A percentile compares a stretch with the other conserved stretches of the same genome.
Conservation (phyloP, 2,888 invertebrate species). For the Orthonychiurus folsomi region DNA sequence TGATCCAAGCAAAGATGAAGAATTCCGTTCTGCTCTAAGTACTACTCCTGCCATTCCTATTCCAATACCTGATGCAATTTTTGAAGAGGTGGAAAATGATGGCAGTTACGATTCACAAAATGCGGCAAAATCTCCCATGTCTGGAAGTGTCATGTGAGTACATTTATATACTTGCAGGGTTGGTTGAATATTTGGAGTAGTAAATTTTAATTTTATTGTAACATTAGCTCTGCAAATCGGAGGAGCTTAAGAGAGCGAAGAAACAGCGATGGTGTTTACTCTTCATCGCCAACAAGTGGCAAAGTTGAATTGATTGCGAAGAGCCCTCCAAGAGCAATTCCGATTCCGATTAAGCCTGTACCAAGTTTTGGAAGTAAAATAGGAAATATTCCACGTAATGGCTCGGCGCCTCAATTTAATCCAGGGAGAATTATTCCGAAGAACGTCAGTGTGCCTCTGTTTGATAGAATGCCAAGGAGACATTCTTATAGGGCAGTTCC, state of each 20-base stretch:
- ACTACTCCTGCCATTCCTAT: conserved; percentile 14
- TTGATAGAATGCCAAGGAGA: conserved; percentile 68
- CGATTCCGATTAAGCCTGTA: conserved; percentile 8
- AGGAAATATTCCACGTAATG: conserved; percentile 39
- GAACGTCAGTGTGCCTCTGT: conserved; percentile 79
- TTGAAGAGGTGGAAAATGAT: conserved; percentile 35
- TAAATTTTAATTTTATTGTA: conserved; percentile 7
- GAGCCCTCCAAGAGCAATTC: conserved; percentile 33
- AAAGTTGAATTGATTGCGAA: conserved; percentile 13
- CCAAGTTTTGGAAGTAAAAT: conserved; percentile 17
- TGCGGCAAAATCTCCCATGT: conserved; percentile 5
- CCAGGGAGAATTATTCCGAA: conserved; percentile 54
- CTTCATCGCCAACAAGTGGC: conserved; percentile 15
- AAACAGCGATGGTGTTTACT: conserved; percentile 33
- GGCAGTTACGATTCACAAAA: conserved; percentile 12
- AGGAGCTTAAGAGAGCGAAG: conserved; percentile 19
- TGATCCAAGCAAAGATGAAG: conserved; percentile 9
- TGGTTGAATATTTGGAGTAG: conserved; percentile 11
- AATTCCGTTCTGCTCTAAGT: not conserved
- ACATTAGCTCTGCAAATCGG: conserved; percentile 1
- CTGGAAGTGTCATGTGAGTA: conserved; percentile 14
- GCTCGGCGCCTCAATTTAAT: conserved; percentile 38
- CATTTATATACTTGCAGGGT: no score
- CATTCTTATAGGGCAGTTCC: conserved; percentile 38
- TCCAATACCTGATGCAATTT: conserved; percentile 36